Conservation (phyloP, 2,888 invertebrate genomes). For the Lasioglossum malachurum region DNA sequence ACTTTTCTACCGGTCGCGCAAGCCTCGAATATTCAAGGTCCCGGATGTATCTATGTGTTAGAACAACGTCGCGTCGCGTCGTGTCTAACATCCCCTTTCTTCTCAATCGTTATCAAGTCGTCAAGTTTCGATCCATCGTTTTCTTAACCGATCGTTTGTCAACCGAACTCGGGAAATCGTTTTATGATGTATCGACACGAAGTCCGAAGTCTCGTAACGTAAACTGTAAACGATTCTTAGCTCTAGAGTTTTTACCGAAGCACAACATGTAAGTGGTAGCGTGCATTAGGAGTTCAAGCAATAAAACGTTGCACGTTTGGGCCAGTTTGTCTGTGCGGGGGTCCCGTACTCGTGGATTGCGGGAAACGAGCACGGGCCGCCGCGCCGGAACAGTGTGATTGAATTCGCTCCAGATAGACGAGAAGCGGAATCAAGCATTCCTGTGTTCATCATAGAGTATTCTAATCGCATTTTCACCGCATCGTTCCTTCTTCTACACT, state of each 20-base stretch:
- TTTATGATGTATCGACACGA: neutral
- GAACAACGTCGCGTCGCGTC: neutral
- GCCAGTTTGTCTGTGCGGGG: slow-evolving; percentile 42
- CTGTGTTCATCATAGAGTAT: slow-evolving; percentile 57
- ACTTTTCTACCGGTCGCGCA: slow-evolving; percentile 29
- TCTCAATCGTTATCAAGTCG: neutral
- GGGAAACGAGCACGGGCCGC: slow-evolving; percentile 6
- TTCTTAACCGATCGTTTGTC: neutral
- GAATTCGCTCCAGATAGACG: slow-evolving; percentile 20
- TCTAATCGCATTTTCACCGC: slow-evolving; percentile 42
- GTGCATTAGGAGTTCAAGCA: slow-evolving; percentile 60
- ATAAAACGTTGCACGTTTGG: slow-evolving; percentile 63
- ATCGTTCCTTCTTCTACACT: slow-evolving; percentile 49
- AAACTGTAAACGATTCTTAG: slow-evolving; percentile 28
- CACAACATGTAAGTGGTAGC: slow-evolving; percentile 46
- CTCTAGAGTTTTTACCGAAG: slow-evolving; percentile 47
- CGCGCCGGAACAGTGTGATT: slow-evolving; percentile 13
- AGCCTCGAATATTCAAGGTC: neutral
- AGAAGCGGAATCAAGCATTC: slow-evolving; percentile 48
- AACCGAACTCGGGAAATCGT: neutral
- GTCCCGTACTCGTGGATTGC: neutral
- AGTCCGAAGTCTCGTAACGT: slow-evolving; percentile 2
- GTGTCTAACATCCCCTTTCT: neutral
- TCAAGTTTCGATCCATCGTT: slow-evolving; percentile 2
- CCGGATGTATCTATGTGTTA: neutral